Base-by-base conservation (phyloP, 2,888 invertebrate species). In the Ephialtes manifestator region DNA sequence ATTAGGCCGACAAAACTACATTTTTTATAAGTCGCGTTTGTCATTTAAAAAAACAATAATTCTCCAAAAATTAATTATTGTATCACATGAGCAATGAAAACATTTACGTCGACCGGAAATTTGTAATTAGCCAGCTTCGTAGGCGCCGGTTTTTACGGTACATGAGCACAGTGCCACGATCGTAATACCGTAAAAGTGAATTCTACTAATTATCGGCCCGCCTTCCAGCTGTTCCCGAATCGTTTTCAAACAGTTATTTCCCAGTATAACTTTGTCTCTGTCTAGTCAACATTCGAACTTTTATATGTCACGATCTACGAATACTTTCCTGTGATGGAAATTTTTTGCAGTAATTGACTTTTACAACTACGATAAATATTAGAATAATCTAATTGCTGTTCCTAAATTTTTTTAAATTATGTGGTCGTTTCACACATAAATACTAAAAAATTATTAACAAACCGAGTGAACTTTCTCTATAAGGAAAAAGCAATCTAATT, bases 161-260 rank as follows among this genome's bases (percentile, higher is more conserved):
- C 31, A 28, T 79, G 77, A 65, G 11, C 72, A 72, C 76, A 60
- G 51, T 39, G 74, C 63, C 55, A 55, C 60, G 18, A 48, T 58
- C 11, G 84, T 79, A 84, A 87, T 86, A 80, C 87, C 87, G 71
- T 90, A 88, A 90, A 90, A 89, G 85, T 87, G 87, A 89, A 90
- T 89, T 88, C 84, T 65, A 87, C 87, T 90, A 89, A 90, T 90
- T 89, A 85, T 82, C 87, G 72, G 75, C 67, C 39, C 89, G 90
- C 84, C 84, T 67, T 46, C 79, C 91, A 91, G 90, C 90, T 91
- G 91, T 87, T 74, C 74, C 63, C 24, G 53, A 75, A 84, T 71
- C 75, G 72, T 71, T 81, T 81, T 20, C 76, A 53, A 71, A 31
- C 65, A 46, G 20, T 76, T 63, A 20, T 58, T 48, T 65, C 31